Percentiles rank a stretch among this genome's conserved stretches.
Conservation (phyloP, 2,888 invertebrate species). For the Muscina levida region DNA sequence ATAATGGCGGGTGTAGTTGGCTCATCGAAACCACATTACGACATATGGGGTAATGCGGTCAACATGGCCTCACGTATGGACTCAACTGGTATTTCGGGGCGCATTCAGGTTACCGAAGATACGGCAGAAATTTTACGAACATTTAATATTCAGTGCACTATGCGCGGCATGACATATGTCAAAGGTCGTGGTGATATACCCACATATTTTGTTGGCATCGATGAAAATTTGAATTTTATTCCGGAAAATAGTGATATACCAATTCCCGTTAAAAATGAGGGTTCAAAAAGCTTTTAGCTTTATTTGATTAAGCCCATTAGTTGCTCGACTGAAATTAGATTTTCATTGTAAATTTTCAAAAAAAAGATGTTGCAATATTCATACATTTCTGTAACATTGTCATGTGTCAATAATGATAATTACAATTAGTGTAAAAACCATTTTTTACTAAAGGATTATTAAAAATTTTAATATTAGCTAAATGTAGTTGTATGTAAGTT, state of each 20-base stretch:
- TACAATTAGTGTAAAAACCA: no score
- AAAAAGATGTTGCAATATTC: no score
- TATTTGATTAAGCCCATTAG: no score
- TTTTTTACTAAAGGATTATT: no score
- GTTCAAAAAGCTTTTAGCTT: no score
- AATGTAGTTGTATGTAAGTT: no score
- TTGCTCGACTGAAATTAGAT: no score
- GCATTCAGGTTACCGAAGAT: slow-evolving; percentile 89
- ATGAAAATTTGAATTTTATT: slow-evolving; percentile 81
- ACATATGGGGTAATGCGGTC: slow-evolving; percentile 98
- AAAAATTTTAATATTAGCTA: no score
- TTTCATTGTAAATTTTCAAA: no score
- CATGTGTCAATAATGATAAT: no score
- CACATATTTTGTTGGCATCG: slow-evolving; percentile 87
- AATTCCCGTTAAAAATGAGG: no score
- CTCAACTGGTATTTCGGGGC: slow-evolving; percentile 90
- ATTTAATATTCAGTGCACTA: slow-evolving; percentile 85
- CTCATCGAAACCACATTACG: slow-evolving; percentile 95
- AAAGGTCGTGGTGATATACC: slow-evolving; percentile 86
- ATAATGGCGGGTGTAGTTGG: slow-evolving; percentile 97
- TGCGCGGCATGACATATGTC: slow-evolving; percentile 86
- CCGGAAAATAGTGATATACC: slow-evolving; percentile 56
- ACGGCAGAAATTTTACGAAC: slow-evolving; percentile 86
- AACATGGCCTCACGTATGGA: slow-evolving; percentile 99
- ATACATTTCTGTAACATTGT: no score